Base-by-base conservation (phyloP, 2,797 vertebrate genomes). In the Spinibarbus caldwelli region DNA sequence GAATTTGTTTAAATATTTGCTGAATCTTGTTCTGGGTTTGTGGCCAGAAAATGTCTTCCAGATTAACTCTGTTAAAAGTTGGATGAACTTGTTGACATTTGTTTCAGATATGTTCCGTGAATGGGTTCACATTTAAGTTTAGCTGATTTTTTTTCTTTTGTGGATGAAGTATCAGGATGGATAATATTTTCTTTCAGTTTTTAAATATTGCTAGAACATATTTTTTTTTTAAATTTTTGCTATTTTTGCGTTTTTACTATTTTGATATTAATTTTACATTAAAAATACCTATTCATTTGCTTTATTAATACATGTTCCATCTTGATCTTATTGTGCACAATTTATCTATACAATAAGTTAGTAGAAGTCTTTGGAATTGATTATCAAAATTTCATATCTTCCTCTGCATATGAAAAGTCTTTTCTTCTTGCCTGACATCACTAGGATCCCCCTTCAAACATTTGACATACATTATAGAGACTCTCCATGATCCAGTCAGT, bases 11-110 rank as follows among this genome's bases (percentile, higher is more conserved):
- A 73, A 31, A 87, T 86, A 86, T 88, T 86, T 85, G 79, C 82
- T 88, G 86, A 89, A 79, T 85, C 87, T 78, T 80, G 80, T 83
- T 86, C 76, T 88, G 86, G 88, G 79, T 88, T 89, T 90, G 89
- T 76, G 88, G 87, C 82, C 84, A 85, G 84, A 72, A 87, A 89
- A 89, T 89, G 49, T 85, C 86, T 89, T 88, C 87, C 86, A 90
- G 87, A 88, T 80, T 77, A 57, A 79, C 49, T 14, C 71, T 45
- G 62, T 49, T 34, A 78, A 45, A 83, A 78, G 29, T 71, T 12
- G 75, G 62, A 85, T 83, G 82, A 89, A 88, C 86, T 73, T 67
- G 45, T 85, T 64, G 82, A 89, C 85, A 77, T 72, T 72, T 67
- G 38, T 47, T 88, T 80, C 66, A 79, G 68, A 86, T 67, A 31